These are phyloP conservation scores for Mionectes olivaceus DNA, from an alignment of 2,797 vertebrate species.

Conservation along the genomic window DNA sequence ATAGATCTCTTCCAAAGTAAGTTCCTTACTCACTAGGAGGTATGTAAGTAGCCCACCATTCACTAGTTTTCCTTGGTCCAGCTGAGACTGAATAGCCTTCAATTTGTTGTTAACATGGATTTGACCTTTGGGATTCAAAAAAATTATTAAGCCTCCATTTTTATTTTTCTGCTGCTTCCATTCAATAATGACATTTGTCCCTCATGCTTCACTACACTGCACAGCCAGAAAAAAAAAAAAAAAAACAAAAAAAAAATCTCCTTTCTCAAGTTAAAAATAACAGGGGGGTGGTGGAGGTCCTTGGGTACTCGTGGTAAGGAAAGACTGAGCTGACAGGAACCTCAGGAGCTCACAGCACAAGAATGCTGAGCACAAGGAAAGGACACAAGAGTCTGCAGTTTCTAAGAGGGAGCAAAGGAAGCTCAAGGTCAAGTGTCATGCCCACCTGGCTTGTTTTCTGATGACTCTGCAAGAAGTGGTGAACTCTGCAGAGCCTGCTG, in stretches of 20 bases:
- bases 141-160: background rate
- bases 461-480: background rate
- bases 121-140: slow-evolving; percentile 79
- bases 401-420: background rate
- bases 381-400: background rate
- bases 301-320: background rate
- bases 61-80: slow-evolving; percentile 82
- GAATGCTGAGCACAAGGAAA: background rate
- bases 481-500: background rate
- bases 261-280: background rate
- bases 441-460: background rate
- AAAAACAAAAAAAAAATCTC: background rate
- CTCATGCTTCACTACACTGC: background rate
- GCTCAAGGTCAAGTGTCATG: background rate
- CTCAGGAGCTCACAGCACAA: background rate
- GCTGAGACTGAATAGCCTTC: slow-evolving; percentile 80
- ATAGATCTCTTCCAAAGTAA: slow-evolving; percentile 91
- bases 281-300: background rate
- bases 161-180: background rate
- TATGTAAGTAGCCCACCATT: slow-evolving; percentile 89
- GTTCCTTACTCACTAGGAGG: slow-evolving; percentile 87
- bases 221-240: background rate
- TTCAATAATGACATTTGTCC: background rate
- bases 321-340: background rate
- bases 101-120: slow-evolving; percentile 89